These are phyloP conservation scores for Hirtodrosophila trivittata DNA, from an alignment of 2,888 invertebrate genomes.

Conservation along the genomic window DNA sequence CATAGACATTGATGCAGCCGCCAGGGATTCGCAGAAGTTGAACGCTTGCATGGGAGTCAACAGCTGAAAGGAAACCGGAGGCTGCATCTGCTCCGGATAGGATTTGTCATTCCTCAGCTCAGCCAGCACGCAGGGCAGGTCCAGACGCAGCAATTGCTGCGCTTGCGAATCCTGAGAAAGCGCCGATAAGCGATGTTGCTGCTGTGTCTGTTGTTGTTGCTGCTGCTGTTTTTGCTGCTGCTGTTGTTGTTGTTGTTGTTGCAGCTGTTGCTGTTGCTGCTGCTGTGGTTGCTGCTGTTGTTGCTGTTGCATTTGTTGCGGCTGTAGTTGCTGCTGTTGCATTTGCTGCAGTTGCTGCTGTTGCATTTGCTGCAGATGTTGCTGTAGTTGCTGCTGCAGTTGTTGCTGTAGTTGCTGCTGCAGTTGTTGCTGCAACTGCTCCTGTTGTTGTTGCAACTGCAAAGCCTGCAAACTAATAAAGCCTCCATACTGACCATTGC, in stretches of 20 bases:
- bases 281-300: neutral
- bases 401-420: neutral
- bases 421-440: neutral
- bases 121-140: neutral
- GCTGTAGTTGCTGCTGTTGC: neutral
- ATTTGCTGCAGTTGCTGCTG: too few species aligned
- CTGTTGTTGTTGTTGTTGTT: neutral
- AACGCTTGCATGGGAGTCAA: neutral
- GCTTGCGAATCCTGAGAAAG: neutral
- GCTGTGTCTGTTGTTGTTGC: too few species aligned
- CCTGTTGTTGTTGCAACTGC: too few species aligned
- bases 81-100: neutral
- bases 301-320: neutral
- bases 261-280: neutral
- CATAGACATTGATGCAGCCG: neutral
- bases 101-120: neutral
- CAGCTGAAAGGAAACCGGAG: neutral
- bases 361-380: too few species aligned
- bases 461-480: too few species aligned
- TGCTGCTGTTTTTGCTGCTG: neutral
- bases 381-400: too few species aligned
- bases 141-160: neutral
- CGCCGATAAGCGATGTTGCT: too few species aligned
- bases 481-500: too few species aligned
- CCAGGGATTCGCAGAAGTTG: slow-evolving; percentile 9